Evolutionary conservation across 2,113 vertebrate genomes (phyloP), one percentile per base, ranked within the genome.

Genomic region (Lontra canadensis): DNA sequence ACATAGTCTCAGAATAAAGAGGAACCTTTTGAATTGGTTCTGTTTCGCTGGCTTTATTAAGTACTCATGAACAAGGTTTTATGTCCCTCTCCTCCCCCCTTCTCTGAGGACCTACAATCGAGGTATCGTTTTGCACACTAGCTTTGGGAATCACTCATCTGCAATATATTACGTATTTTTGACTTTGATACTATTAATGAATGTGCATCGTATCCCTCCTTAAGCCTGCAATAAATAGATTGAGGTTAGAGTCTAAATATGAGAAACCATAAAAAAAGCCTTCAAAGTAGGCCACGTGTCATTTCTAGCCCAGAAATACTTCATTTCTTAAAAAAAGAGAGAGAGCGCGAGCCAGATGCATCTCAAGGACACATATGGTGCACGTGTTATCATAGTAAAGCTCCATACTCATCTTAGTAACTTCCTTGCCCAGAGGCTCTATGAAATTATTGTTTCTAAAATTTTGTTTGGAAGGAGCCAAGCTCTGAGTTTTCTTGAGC

Each of bases 241-340:
- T 83, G 59, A 36, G 52, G 79, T 95, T 80, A 89, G 78, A 26
- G 4, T 74, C 74, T 97, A 83, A 83, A 65, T 61, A 65, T 83
- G 63, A 94, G 36, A 92, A 94, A 89, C 18, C 31, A 67, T 29
- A 85, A 39, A 90, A 79, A 90, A 71, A 90, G 65, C 44, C 63
- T 52, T 81, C 31, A 83, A 9, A 97, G 74, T 80, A 91, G 93
- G 47, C 47, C 34, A 26, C 6, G 63, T 97, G 81, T 95, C 86
- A 96, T 96, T 95, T 96, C 61, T 96, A 94, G 63, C 63, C 69
- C 69, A 82, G 82, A 86, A 90, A 59, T 87, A 69, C 63, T 88
- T 78, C 8, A 47, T 95, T 92, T 87, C 39, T 96, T 79, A 59
- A 85, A 84, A 42, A 88, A 6, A 90, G 6, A 34, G 25, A 90